These are phyloP conservation scores for Psilanteris sp. DNA, from an alignment of 1,140 invertebrate species.

Conservation along the genomic window DNA sequence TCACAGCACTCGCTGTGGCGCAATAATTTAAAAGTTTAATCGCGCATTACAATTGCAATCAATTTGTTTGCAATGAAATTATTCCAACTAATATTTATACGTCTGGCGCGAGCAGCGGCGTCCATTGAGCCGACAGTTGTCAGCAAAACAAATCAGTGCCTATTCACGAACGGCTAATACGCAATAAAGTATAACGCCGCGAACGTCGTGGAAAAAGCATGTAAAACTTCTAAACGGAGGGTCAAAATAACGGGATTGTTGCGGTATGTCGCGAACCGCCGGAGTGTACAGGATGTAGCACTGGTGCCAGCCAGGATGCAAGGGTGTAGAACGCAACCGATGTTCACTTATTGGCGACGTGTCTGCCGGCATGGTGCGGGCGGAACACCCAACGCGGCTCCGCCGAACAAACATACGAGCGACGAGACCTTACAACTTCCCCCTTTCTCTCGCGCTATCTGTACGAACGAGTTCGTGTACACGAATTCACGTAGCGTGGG, in stretches of 20 bases:
- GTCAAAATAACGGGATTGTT: conserved; percentile 65
- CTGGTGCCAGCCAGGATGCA: conserved; percentile 64
- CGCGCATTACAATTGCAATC: no score
- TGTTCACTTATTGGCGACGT: conserved; percentile 80
- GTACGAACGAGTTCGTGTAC: conserved; percentile 61
- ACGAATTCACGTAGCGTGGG: conserved; percentile 63
- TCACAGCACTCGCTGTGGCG: no score
- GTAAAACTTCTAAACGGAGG: conserved; percentile 57
- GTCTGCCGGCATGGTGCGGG: conserved; percentile 79
- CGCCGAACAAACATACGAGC: conserved; percentile 60
- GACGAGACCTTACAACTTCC: conserved; percentile 57
- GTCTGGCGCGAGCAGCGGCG: no score
- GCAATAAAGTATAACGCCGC: conserved; percentile 34
- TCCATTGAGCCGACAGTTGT: no score
- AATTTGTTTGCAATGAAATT: no score
- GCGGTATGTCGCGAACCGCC: conserved; percentile 65
- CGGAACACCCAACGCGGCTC: conserved; percentile 65
- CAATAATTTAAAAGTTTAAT: no score
- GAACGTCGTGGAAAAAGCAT: conserved; percentile 49
- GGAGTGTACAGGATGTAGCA: conserved; percentile 58
- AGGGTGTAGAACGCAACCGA: conserved; percentile 77
- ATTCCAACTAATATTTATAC: no score
- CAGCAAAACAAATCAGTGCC: conserved; percentile 1
- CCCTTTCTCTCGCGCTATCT: conserved; percentile 63
- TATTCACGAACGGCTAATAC: conserved; percentile 19